Evolutionary conservation across 2,113 vertebrate species (phyloP).

Genomic region (Pavo muticus): DNA sequence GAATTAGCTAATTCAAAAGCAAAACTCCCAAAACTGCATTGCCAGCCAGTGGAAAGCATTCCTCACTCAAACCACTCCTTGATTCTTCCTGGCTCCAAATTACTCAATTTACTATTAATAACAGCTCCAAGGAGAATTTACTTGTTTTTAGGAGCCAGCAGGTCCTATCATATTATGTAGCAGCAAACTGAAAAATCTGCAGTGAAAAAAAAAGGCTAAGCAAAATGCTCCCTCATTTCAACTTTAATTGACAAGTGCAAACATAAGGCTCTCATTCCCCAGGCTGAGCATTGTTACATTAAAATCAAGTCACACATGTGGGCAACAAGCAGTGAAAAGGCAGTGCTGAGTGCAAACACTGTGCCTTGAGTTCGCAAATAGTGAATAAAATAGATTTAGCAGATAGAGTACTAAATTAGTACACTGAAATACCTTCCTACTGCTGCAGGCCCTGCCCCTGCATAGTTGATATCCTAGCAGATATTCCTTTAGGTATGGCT

Average conservation of each 20-base stretch:
- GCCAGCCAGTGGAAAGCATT: not conserved
- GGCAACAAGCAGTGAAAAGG: conserved; percentile 60
- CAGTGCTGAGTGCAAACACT: not conserved
- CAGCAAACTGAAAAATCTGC: not conserved
- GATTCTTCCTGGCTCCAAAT: not conserved
- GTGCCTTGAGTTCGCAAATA: not conserved
- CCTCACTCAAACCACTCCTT: not conserved
- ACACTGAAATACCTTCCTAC: not conserved
- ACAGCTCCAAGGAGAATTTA: not conserved
- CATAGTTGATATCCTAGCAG: not conserved
- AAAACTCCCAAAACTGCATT: not conserved
- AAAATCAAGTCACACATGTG: conserved; percentile 41
- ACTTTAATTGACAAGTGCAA: conserved; percentile 67
- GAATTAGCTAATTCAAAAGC: not conserved
- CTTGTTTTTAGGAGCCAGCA: not conserved
- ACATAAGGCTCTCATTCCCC: conserved; percentile 58
- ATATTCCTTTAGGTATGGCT: not conserved
- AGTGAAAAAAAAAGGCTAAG: conserved; percentile 9
- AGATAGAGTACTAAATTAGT: not conserved
- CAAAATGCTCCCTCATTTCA: conserved; percentile 41
- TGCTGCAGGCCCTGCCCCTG: not conserved
- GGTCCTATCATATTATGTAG: not conserved
- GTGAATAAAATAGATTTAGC: not conserved
- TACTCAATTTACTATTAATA: not conserved
- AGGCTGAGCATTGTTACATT: conserved; percentile 38